These are phyloP conservation scores for Campoletis raptor DNA, from an alignment of 2,888 invertebrate species.

Conservation along the genomic window DNA sequence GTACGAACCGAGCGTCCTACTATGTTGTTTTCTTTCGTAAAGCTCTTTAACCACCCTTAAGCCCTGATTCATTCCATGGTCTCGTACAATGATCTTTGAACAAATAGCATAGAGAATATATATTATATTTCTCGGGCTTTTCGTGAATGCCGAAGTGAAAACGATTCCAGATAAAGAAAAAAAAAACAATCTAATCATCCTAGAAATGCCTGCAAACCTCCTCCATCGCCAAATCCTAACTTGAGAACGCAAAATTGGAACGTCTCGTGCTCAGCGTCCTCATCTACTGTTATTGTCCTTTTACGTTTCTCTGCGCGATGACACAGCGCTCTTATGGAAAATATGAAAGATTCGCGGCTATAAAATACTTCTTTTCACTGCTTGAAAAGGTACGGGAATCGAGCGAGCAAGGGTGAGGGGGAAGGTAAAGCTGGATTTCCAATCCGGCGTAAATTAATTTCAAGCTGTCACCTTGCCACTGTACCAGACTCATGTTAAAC, in stretches of 20 bases:
- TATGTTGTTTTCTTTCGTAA: slow-evolving; percentile 34
- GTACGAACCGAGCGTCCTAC: slow-evolving; percentile 43
- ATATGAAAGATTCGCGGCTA: slow-evolving; percentile 69
- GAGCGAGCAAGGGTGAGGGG: not conserved
- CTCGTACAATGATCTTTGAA: slow-evolving; percentile 48
- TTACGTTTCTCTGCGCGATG: slow-evolving; percentile 15
- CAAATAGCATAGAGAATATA: slow-evolving; percentile 16
- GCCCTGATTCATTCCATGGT: slow-evolving; percentile 39
- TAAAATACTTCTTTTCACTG: slow-evolving; percentile 57
- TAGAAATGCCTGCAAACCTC: slow-evolving; percentile 45
- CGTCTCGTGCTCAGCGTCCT: slow-evolving; percentile 45
- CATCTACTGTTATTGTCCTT: slow-evolving; percentile 29
- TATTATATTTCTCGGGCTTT: slow-evolving; percentile 2
- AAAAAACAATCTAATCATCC: slow-evolving; percentile 42
- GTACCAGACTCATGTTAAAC: slow-evolving; percentile 44
- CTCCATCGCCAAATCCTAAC: slow-evolving; percentile 37
- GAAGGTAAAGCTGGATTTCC: slow-evolving; percentile 65
- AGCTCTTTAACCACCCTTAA: not conserved
- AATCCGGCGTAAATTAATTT: slow-evolving; percentile 72
- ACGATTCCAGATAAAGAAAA: slow-evolving; percentile 41
- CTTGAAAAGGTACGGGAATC: slow-evolving; percentile 15
- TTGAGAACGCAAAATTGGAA: slow-evolving; percentile 65
- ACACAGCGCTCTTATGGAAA: slow-evolving; percentile 55
- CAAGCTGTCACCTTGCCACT: slow-evolving; percentile 47
- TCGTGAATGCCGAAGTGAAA: slow-evolving; percentile 29